Percentiles rank a stretch among this genome's conserved stretches.
These are phyloP conservation scores for Chaetodon auriga DNA, from an alignment of 2,113 vertebrate species.

Conservation along the genomic window DNA sequence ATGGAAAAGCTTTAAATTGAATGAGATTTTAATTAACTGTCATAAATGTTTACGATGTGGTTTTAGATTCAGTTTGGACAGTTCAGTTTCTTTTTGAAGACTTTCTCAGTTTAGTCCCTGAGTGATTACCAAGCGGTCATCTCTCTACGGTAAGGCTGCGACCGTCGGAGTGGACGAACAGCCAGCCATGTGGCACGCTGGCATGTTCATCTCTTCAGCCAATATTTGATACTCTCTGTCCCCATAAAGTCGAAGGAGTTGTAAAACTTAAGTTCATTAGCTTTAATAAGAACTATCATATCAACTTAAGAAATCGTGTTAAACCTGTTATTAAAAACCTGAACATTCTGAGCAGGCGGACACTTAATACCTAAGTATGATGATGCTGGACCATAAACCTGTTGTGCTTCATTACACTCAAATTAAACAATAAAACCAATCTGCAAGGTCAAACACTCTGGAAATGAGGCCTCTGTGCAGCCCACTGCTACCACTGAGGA, in stretches of 20 bases:
- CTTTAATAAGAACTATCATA: neutral
- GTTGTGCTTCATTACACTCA: slow-evolving; percentile 32
- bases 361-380: slow-evolving; percentile 11
- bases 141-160: no score
- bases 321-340: neutral
- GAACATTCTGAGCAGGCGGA: slow-evolving; percentile 1
- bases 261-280: neutral
- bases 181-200: neutral
- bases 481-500: slow-evolving; percentile 7
- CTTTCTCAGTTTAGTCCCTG: neutral
- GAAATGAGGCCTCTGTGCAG: slow-evolving; percentile 32
- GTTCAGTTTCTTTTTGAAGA: neutral
- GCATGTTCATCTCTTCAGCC: neutral
- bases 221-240: neutral
- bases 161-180: neutral
- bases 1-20: neutral
- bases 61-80: neutral
- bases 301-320: slow-evolving; percentile 12
- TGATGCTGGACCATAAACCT: slow-evolving; percentile 27
- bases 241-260: neutral
- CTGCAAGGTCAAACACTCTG: slow-evolving; percentile 47
- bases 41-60: neutral
- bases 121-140: neutral
- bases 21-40: slow-evolving; percentile 4
- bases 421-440: slow-evolving; percentile 46